These are phyloP conservation scores for Perizoma flavofasciatum DNA, from an alignment of 2,888 invertebrate species.

Conservation along the genomic window DNA sequence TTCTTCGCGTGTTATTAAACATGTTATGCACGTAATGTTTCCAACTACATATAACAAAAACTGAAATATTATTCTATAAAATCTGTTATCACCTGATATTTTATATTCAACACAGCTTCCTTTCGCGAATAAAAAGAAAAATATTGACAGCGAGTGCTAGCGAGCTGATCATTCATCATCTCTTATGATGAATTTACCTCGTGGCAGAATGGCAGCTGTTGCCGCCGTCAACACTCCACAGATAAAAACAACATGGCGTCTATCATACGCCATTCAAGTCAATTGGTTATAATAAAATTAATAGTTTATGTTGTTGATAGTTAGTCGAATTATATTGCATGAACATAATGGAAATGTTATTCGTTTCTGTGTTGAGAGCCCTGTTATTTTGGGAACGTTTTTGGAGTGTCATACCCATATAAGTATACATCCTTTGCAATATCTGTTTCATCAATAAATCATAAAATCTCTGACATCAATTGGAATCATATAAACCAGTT, in stretches of 20 bases:
- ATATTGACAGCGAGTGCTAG: conserved; percentile 41
- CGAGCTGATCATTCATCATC: conserved; percentile 57
- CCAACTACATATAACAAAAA: conserved; percentile 16
- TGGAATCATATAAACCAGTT: too few species aligned
- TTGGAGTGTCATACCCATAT: too few species aligned
- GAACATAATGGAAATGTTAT: neutral
- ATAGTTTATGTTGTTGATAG: conserved; percentile 59
- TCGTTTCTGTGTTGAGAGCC: neutral
- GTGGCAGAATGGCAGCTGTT: conserved; percentile 65
- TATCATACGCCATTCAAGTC: conserved; percentile 70
- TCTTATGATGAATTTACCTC: conserved; percentile 64
- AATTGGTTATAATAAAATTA: conserved; percentile 72
- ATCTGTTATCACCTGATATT: conserved; percentile 19
- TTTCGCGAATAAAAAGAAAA: conserved; percentile 41
- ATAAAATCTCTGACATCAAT: too few species aligned
- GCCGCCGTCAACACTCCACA: conserved; percentile 48
- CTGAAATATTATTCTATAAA: conserved; percentile 9
- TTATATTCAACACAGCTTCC: conserved; percentile 37
- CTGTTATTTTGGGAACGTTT: neutral
- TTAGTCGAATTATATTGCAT: conserved; percentile 31
- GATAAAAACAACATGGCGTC: conserved; percentile 48
- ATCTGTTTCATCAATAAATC: too few species aligned
- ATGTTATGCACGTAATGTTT: conserved; percentile 8
- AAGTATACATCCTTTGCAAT: too few species aligned
- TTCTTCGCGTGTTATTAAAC: too few species aligned